Evolutionary conservation across 2,888 invertebrate genomes (phyloP).

Genomic region (Netelia inedita): DNA sequence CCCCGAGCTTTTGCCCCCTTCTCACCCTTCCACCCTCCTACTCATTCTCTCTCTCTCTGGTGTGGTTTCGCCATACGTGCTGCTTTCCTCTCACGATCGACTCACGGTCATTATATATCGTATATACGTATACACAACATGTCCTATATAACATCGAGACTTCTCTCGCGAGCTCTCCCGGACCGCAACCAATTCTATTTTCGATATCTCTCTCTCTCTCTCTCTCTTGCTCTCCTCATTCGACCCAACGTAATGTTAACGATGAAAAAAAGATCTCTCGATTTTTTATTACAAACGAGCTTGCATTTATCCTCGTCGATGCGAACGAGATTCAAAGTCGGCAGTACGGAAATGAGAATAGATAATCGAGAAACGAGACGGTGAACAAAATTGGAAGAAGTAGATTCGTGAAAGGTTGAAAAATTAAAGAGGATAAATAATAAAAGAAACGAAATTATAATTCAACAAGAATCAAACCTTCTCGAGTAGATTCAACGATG

Average conservation of each 20-base stretch:
- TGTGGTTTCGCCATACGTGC: neutral
- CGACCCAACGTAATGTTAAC: no score
- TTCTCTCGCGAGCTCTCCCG: slow-evolving; percentile 75
- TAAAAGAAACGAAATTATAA: neutral
- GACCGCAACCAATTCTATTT: slow-evolving; percentile 79
- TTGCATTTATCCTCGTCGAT: neutral
- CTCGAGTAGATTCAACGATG: slow-evolving; percentile 71
- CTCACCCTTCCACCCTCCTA: slow-evolving; percentile 40
- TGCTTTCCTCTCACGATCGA: neutral
- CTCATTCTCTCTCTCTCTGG: slow-evolving; percentile 66
- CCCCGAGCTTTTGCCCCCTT: slow-evolving; percentile 59
- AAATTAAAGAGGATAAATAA: neutral
- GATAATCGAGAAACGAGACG: no score
- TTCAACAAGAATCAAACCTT: slow-evolving; percentile 70
- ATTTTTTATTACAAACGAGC: slow-evolving; percentile 12
- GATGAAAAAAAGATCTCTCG: neutral
- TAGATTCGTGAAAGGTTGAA: neutral
- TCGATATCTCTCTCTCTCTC: slow-evolving; percentile 64
- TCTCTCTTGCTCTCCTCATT: slow-evolving; percentile 11
- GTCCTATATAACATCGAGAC: neutral
- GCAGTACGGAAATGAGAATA: no score
- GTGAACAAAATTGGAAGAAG: neutral
- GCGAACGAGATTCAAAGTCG: neutral
- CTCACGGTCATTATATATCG: slow-evolving; percentile 47
- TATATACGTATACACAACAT: neutral